Conservation (phyloP, 2,797 vertebrate genomes). For the Sylvia borin region DNA sequence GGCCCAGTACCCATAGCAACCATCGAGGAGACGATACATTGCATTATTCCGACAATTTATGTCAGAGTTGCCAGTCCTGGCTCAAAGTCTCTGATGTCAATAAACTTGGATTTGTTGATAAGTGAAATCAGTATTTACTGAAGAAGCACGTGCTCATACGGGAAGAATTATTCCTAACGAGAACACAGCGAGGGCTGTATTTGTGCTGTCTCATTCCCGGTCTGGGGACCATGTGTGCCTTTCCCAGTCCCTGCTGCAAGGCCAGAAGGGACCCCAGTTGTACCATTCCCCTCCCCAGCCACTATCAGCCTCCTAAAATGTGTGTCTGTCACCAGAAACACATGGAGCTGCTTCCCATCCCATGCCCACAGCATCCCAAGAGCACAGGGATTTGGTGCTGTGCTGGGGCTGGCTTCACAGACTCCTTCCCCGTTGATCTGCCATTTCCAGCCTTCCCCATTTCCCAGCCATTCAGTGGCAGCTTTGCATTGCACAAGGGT, state of each 20-base stretch:
- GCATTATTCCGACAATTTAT: constrained; percentile 42
- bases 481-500: neutral
- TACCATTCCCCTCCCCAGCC: neutral
- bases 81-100: constrained; percentile 49
- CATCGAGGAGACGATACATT: neutral
- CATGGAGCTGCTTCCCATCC: neutral
- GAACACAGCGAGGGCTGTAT: neutral
- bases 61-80: constrained; percentile 41
- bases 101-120: neutral
- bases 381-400: neutral
- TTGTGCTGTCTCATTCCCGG: neutral
- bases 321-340: neutral
- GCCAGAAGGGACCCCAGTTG: neutral
- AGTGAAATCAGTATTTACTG: neutral
- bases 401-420: fast-evolving
- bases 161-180: neutral
- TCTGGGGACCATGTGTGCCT: neutral
- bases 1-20: constrained; percentile 64
- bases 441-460: neutral
- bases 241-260: neutral
- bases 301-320: neutral
- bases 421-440: neutral
- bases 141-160: neutral
- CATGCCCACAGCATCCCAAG: neutral
- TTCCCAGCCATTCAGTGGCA: neutral